These are phyloP conservation scores for Malurus leucopterus DNA, from an alignment of 2,797 vertebrate genomes.

Conservation along the genomic window DNA sequence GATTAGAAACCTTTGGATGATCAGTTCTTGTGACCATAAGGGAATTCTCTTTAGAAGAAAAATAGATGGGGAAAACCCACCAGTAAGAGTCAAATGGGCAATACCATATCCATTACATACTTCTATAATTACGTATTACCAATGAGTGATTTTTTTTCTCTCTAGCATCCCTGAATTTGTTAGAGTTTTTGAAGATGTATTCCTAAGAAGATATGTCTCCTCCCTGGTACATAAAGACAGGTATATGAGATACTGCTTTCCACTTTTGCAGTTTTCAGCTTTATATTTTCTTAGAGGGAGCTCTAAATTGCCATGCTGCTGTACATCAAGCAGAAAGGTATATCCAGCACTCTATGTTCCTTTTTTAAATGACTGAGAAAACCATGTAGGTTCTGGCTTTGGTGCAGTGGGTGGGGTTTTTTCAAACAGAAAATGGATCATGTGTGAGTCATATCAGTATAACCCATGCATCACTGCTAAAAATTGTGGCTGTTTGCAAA, in stretches of 20 bases:
- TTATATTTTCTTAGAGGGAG: background rate
- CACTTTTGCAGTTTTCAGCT: background rate
- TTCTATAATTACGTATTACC: background rate
- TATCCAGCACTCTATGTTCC: background rate
- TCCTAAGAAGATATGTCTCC: background rate
- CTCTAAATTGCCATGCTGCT: background rate
- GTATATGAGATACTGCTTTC: background rate
- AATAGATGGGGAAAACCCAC: background rate
- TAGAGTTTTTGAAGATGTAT: background rate
- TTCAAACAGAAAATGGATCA: background rate
- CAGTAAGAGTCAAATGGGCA: background rate
- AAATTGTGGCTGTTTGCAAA: background rate
- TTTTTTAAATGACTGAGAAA: background rate
- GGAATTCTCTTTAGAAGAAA: background rate
- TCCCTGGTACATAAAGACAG: background rate
- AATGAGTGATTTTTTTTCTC: background rate
- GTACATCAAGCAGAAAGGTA: background rate
- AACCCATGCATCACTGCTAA: background rate
- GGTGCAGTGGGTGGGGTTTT: background rate
- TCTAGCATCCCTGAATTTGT: background rate
- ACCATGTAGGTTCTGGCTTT: background rate
- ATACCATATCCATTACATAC: background rate
- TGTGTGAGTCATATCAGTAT: background rate
- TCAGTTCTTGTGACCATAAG: background rate
- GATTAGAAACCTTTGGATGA: background rate